phyloP scores from a whole-genome alignment of 2,797 vertebrate species.

The Chrosomus eos region DNA sequence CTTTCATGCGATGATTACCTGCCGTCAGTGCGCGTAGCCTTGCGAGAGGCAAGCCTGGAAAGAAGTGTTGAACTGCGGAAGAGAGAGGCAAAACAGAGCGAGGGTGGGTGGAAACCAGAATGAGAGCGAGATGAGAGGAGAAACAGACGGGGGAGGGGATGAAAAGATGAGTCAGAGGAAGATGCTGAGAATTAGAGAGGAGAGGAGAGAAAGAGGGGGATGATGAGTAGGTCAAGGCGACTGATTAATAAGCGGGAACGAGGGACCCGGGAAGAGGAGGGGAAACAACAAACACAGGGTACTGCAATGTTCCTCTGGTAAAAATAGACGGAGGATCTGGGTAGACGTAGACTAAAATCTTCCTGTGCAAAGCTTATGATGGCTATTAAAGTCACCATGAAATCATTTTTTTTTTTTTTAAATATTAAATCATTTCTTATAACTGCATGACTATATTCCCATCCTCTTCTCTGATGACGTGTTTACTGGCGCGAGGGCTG shows the following conservation, averaged over 20 bases:
- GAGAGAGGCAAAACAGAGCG: constrained; percentile 55
- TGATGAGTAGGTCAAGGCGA: constrained; percentile 52
- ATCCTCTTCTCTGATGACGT: neutral
- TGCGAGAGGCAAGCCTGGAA: constrained; percentile 69
- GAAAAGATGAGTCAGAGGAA: constrained; percentile 74
- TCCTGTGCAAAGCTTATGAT: neutral
- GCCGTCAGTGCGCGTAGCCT: constrained; percentile 69
- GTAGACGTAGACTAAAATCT: constrained; percentile 31
- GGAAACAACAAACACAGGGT: constrained; percentile 58
- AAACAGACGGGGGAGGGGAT: constrained; percentile 69
- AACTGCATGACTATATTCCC: neutral
- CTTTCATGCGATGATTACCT: constrained; percentile 71
- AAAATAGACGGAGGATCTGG: constrained; percentile 68
- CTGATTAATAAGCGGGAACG: constrained; percentile 52
- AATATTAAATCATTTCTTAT: neutral
- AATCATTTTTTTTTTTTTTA: neutral
- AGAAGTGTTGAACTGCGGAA: constrained; percentile 67
- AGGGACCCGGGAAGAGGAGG: constrained; percentile 50
- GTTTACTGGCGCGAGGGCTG: neutral
- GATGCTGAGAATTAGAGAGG: constrained; percentile 65
- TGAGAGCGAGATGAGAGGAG: constrained; percentile 48
- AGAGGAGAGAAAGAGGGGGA: constrained; percentile 39
- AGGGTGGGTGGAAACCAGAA: constrained; percentile 57
- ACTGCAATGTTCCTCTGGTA: constrained; percentile 61
- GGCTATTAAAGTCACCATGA: neutral